These are phyloP conservation scores for Acheta domesticus DNA, from an alignment of 2,888 invertebrate species.

Conservation along the genomic window DNA sequence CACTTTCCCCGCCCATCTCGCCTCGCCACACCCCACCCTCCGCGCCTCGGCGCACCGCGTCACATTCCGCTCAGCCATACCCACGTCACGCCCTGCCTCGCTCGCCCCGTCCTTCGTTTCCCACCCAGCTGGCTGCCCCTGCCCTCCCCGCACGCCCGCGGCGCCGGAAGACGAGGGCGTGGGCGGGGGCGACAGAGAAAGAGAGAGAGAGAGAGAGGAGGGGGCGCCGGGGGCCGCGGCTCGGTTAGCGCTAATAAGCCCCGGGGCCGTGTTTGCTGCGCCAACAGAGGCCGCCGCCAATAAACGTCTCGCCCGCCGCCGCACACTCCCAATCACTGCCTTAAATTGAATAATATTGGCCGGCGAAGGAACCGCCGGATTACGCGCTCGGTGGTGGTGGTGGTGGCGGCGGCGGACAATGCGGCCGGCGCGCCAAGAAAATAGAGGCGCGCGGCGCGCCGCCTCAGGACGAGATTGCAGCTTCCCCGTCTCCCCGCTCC, in stretches of 20 bases:
- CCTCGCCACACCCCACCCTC: no score
- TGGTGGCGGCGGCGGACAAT: background rate
- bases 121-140: background rate
- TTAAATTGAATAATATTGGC: slow-evolving; percentile 18
- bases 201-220: background rate
- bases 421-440: background rate
- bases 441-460: background rate
- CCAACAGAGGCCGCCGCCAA: slow-evolving; percentile 10
- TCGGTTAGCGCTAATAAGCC: slow-evolving; percentile 18
- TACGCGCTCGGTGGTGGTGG: background rate
- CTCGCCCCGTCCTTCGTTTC: background rate
- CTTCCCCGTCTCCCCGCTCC: background rate
- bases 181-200: background rate
- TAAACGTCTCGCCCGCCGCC: background rate
- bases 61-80: no score
- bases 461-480: no score
- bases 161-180: background rate
- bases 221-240: background rate
- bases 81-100: background rate
- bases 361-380: slow-evolving; percentile 18
- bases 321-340: slow-evolving; percentile 19
- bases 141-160: background rate
- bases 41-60: no score
- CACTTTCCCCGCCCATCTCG: no score
- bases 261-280: slow-evolving; percentile 1